Conservation (phyloP, 53 echinoderm and acorn worm genomes). For the Zoroaster sp. region DNA sequence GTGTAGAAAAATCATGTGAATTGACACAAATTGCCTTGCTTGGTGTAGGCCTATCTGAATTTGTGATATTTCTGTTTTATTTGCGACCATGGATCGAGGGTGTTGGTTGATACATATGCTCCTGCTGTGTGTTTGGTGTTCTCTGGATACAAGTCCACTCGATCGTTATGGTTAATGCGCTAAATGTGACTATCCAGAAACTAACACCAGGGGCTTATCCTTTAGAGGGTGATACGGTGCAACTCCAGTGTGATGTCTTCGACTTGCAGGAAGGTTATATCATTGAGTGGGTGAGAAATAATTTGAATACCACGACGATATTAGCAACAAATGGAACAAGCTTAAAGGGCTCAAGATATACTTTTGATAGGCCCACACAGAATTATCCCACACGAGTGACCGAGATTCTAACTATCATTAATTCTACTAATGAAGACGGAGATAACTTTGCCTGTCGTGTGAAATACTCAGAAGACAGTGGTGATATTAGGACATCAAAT, state of each 20-base stretch:
- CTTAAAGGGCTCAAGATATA: background rate
- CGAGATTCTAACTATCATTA: background rate
- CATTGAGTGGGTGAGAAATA: background rate
- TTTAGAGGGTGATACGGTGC: background rate
- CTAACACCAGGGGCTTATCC: background rate
- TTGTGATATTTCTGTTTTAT: background rate
- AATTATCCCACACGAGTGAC: background rate
- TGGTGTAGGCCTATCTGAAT: too few relatives aligned
- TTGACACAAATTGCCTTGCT: too few relatives aligned
- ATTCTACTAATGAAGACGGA: background rate
- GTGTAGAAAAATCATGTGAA: too few relatives aligned
- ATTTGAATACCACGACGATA: background rate
- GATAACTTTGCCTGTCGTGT: background rate
- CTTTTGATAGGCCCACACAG: background rate
- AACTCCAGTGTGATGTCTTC: background rate
- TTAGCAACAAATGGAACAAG: background rate
- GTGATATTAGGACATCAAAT: background rate
- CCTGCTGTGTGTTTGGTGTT: constrained; percentile 1
- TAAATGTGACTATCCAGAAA: background rate
- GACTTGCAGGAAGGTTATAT: background rate
- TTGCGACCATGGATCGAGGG: background rate
- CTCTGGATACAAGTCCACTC: background rate
- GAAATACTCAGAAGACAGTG: background rate
- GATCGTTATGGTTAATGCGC: background rate
- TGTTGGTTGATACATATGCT: background rate